Evolutionary conservation across 2,113 vertebrate species (phyloP).

Genomic region (Poecilia latipinna): DNA sequence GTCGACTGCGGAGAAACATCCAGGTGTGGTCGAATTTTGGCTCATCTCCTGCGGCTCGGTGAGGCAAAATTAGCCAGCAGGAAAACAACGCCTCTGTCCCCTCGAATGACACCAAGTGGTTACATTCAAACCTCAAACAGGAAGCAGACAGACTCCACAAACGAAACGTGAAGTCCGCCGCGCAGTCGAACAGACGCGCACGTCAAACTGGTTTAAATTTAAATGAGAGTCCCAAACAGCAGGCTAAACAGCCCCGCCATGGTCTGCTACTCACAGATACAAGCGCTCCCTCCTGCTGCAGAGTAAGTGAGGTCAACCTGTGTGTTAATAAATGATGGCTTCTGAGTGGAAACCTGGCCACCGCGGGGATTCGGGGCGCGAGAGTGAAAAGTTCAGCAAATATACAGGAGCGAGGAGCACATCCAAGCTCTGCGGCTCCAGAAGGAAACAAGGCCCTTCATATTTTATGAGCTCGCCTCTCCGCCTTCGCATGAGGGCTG

Average conservation of each 20-base stretch:
- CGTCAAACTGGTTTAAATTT: conserved; percentile 37
- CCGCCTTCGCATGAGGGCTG: conserved; percentile 52
- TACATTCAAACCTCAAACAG: conserved; percentile 35
- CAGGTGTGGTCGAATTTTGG: conserved; percentile 40
- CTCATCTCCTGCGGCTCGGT: conserved; percentile 35
- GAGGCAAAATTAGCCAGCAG: conserved; percentile 54
- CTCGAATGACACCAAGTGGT: conserved; percentile 44
- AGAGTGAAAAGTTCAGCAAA: conserved; percentile 77
- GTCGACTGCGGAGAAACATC: conserved; percentile 19
- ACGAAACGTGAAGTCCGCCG: conserved; percentile 36
- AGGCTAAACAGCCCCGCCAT: conserved; percentile 15
- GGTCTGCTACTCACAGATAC: conserved; percentile 38
- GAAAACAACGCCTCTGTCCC: conserved; percentile 48
- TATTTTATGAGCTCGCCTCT: conserved; percentile 80
- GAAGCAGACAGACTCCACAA: conserved; percentile 45
- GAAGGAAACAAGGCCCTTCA: conserved; percentile 45
- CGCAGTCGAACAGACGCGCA: conserved; percentile 25
- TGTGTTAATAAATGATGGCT: conserved; percentile 76
- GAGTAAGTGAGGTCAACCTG: conserved; percentile 76
- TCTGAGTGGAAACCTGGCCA: conserved; percentile 64
- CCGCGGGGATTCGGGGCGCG: conserved; percentile 55
- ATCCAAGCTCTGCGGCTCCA: conserved; percentile 42
- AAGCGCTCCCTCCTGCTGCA: conserved; percentile 43
- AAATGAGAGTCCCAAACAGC: conserved; percentile 37
- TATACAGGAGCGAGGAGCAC: conserved; percentile 48